Evolutionary conservation across 2,797 vertebrate genomes (phyloP), one percentile per base, ranked within the genome.

Genomic region (Alectoris magna): DNA sequence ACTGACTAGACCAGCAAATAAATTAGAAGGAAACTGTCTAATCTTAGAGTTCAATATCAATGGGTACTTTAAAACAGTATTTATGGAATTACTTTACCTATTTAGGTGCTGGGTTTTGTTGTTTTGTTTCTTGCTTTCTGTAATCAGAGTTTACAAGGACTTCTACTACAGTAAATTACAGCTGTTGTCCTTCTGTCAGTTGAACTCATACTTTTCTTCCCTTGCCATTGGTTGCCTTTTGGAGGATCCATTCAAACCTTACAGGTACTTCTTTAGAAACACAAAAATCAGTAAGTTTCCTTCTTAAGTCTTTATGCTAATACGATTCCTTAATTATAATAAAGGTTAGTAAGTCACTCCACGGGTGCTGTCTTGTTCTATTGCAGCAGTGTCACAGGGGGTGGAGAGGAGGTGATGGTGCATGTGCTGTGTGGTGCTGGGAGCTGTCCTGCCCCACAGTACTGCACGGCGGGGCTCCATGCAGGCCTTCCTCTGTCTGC

Each of bases 381-480:
- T 27, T 85, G 18, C 48, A 62, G 72, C 22, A 58, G 10, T 63
- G 21, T 16, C 18, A 2, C 3, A 7, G 72, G 26, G 41, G 3
- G 3, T 2, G 4, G 14, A 8, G 48, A 5, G 5, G 62, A 34
- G 38, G 1, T 17, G 36, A 3, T 3, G 41, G 41, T 43, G 3
- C 8, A 4, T 26, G 29, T 14, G 51, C 53, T 31, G 53, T 19
- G 53, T 18, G 51, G 27, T 27, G 53, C 31, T 13, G n/a, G 90
- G 92, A 94, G 92, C 94, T 93, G 88, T 88, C 84, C 84, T 77
- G 60, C 29, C 29, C 73, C 3, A 9, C 74, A 58, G 79, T 76
- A 3, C 88, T 79, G 79, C 78, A 55, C 64, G 21, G n/a, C 14
- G 3, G 7, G 10, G 4, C 59, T 58, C 16, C 2, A 0, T 2